Conservation (phyloP, 2,797 vertebrate genomes). For the Centropyge bicolor region DNA sequence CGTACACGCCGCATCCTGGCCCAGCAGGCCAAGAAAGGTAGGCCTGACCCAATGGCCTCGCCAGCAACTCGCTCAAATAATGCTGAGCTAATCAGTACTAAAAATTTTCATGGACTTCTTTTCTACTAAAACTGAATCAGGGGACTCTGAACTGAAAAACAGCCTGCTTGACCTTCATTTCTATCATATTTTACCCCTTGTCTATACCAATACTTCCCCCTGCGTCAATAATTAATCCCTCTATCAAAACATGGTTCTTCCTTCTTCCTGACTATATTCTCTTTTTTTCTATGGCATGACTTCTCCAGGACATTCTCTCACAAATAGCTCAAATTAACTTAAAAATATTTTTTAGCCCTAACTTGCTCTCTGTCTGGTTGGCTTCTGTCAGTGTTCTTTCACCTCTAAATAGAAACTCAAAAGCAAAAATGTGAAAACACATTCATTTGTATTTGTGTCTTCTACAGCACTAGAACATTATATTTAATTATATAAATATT, state of each 20-base stretch:
- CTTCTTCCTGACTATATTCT: not conserved
- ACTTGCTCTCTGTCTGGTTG: not conserved
- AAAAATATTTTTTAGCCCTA: not conserved
- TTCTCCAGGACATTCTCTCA: not conserved
- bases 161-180: constrained; percentile 9
- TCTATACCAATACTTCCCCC: constrained; percentile 28
- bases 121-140: constrained; percentile 32
- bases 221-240: not conserved
- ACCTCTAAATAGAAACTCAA: not conserved
- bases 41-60: constrained; percentile 73
- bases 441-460: not conserved
- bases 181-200: not conserved
- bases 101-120: constrained; percentile 19
- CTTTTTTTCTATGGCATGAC: not conserved
- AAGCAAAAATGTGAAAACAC: not conserved
- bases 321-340: not conserved
- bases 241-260: not conserved
- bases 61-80: constrained; percentile 36
- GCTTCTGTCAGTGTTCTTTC: not conserved
- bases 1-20: constrained; percentile 94
- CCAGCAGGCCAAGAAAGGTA: constrained; percentile 94
- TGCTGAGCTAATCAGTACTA: constrained; percentile 43
- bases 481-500: not conserved
- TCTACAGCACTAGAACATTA: too few species aligned
- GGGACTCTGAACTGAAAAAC: not conserved